Percentiles rank a stretch among this genome's conserved stretches.
Conservation (phyloP, 2,797 vertebrate genomes). For the Eulemur mongoz region DNA sequence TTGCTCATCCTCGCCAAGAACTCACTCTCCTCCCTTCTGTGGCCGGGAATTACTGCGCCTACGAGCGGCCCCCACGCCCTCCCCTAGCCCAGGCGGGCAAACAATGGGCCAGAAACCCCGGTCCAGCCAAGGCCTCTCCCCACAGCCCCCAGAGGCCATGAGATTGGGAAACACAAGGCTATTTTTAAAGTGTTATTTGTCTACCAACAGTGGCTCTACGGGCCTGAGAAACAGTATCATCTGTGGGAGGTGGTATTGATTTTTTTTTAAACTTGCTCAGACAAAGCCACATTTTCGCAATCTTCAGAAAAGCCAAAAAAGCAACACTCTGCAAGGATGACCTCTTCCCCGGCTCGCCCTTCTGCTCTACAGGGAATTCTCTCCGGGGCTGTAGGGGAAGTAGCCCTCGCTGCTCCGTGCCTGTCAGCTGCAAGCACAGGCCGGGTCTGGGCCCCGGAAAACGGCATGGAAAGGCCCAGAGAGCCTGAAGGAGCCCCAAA, state of each 20-base stretch:
- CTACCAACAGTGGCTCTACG: conserved; percentile 74
- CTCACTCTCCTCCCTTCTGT: conserved; percentile 89
- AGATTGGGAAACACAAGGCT: conserved; percentile 83
- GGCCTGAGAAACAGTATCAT: conserved; percentile 82
- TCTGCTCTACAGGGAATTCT: background rate
- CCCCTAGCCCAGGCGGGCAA: conserved; percentile 74
- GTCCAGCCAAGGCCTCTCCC: conserved; percentile 68
- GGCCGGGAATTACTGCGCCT: conserved; percentile 82
- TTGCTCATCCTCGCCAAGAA: conserved; percentile 88
- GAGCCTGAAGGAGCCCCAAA: background rate
- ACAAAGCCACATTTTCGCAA: conserved; percentile 71
- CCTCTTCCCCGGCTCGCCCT: background rate
- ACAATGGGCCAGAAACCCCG: conserved; percentile 81
- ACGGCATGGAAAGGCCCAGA: background rate
- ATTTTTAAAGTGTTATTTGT: conserved; percentile 85
- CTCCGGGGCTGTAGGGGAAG: background rate
- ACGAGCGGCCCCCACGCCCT: conserved; percentile 82
- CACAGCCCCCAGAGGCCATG: conserved; percentile 74
- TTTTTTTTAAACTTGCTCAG: conserved; percentile 63
- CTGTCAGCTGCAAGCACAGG: background rate
- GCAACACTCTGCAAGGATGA: conserved; percentile 28
- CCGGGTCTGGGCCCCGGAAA: background rate
- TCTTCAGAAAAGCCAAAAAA: conserved; percentile 62
- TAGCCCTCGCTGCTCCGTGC: background rate
- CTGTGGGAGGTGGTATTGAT: conserved; percentile 73